Evolutionary conservation across 2,113 vertebrate genomes (phyloP), one percentile per base, ranked within the genome.

Genomic region (Hippocampus guttulatus): DNA sequence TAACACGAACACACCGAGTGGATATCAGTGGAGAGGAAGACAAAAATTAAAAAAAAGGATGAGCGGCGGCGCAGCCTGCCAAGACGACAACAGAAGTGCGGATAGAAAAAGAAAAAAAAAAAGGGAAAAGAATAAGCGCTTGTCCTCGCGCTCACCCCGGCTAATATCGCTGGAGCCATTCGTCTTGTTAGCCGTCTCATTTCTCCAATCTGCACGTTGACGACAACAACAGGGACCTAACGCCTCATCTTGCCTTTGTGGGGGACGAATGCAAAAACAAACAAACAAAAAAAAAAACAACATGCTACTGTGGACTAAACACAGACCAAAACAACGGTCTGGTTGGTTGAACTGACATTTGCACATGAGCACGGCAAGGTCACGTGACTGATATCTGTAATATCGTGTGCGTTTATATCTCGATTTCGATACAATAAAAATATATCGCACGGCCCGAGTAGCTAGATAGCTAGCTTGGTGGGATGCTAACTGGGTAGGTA

Each of bases 131-230:
- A 89, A 84, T 73, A 88, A 87, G 77, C 41, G 78, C 84, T 85
- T 86, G 88, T 89, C 89, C 89, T 87, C 85, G 61, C 80, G 79
- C 85, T 89, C 88, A 88, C 89, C 88, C 88, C 75, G 64, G 76
- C 80, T 86, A 86, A 84, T 84, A 87, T 88, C 85, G 67, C 73
- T 71, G 30, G 27, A 71, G 67, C 64, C 25, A 75, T 87, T 85
- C 78, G 84, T 71, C 64, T 65, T 61, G 27, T 61, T 61, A 61
- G 43, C n/a, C 63, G 21, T 64, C 23, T 64, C 12, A 43, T 64
- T 64, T 43, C 40, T 64, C 62, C 41, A 64, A 64, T 64, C 63
- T 64, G 63, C 64, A 65, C 41, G 12, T 16, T 62, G 58, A 33
- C 40, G 62, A 61, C 58, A 61, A 33, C 58, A 33, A 61, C 58